Evolutionary conservation across 2,113 vertebrate genomes (phyloP).

Genomic region (Syngnathoides biaculeatus): DNA sequence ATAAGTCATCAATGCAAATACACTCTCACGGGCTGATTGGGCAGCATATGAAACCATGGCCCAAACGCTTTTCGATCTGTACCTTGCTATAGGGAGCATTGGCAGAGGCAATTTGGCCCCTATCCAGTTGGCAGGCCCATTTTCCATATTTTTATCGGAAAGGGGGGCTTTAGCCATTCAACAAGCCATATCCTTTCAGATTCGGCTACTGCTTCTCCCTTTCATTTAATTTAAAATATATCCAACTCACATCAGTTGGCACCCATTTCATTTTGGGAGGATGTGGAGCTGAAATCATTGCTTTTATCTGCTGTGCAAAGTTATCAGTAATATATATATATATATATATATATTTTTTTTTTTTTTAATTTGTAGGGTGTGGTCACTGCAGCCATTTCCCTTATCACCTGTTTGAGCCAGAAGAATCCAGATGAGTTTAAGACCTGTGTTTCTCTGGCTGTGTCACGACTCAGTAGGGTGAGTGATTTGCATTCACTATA

Average conservation of each 20-base stretch:
- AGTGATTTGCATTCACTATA: constrained; percentile 5
- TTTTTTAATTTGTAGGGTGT: constrained; percentile 77
- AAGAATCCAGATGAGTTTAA: constrained; percentile 95
- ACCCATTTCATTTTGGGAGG: background rate
- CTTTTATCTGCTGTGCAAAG: background rate
- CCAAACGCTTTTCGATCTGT: background rate
- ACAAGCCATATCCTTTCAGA: too few relatives aligned
- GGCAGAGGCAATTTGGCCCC: background rate
- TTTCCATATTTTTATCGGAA: background rate
- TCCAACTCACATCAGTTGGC: background rate
- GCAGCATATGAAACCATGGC: background rate
- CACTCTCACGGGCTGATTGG: background rate
- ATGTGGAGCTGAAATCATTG: background rate
- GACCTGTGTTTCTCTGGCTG: constrained; percentile 86
- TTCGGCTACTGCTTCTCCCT: background rate
- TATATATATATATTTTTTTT: too few relatives aligned
- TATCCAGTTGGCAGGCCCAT: background rate
- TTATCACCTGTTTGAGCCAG: constrained; percentile 89
- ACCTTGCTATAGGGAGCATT: background rate
- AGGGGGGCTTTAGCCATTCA: background rate
- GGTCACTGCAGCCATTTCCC: constrained; percentile 86
- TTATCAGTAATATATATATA: too few relatives aligned
- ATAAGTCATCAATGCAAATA: background rate
- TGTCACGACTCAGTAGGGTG: constrained; percentile 88
- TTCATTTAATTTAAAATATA: background rate